A percentile compares a stretch with the other conserved stretches of the same genome.
Evolutionary conservation across 2,113 vertebrate genomes (phyloP).

Genomic region (Coracopsis vasa): DNA sequence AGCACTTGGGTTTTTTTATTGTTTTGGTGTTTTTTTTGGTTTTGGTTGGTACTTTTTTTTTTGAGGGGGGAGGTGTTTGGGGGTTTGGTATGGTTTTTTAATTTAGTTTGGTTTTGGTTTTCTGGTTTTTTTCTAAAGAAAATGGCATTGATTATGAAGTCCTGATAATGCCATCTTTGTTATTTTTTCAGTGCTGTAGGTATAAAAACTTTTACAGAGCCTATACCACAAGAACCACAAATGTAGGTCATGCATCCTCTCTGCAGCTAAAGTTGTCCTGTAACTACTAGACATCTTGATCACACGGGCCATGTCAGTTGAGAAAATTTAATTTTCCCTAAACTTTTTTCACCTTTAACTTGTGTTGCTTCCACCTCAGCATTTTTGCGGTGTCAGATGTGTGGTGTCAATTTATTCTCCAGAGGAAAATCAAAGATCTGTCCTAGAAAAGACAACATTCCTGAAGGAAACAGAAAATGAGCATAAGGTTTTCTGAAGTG

Average conservation of each 20-base stretch:
- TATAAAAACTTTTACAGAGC: not conserved
- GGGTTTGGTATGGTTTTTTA: not conserved
- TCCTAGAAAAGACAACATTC: not conserved
- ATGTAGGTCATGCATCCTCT: accelerated
- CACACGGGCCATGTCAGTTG: accelerated
- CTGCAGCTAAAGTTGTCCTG: not conserved
- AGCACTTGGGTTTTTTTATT: not conserved
- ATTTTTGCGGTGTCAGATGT: not conserved
- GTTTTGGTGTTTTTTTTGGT: too few relatives aligned
- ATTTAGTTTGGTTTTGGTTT: not conserved
- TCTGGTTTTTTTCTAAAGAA: not conserved
- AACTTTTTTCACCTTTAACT: not conserved
- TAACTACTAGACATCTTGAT: not conserved
- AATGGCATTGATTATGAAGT: not conserved
- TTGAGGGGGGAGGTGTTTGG: not conserved
- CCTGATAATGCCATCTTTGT: not conserved
- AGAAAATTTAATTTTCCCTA: not conserved
- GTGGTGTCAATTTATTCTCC: not conserved
- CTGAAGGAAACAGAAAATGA: slow-evolving; percentile 12
- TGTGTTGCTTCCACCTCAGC: not conserved
- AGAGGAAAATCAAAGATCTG: not conserved
- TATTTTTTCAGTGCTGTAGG: not conserved
- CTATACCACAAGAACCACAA: not conserved
- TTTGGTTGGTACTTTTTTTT: not conserved
- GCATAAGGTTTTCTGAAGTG: not conserved